Percentiles rank a stretch among this genome's conserved stretches.
These are phyloP conservation scores for Acanthochromis polyacanthus DNA, from an alignment of 2,113 vertebrate genomes.

Conservation along the genomic window DNA sequence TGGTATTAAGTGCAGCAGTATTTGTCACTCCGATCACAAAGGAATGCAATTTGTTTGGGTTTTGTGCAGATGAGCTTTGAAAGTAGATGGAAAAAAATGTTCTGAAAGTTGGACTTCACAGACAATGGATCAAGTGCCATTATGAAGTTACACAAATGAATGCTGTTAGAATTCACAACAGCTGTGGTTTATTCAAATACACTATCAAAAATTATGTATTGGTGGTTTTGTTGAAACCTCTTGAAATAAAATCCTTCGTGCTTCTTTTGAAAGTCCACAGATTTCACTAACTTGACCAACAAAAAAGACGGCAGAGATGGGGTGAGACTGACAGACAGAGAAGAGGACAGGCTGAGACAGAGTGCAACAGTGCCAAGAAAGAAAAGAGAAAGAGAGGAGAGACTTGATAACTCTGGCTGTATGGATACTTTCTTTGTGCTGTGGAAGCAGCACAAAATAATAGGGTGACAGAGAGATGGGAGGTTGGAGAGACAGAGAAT, in stretches of 20 bases:
- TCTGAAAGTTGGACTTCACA: slow-evolving; percentile 4
- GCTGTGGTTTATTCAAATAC: slow-evolving; percentile 15
- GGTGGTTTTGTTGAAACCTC: background rate
- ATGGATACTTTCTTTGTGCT: slow-evolving; percentile 39
- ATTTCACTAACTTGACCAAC: slow-evolving; percentile 9
- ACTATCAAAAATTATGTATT: slow-evolving; percentile 41
- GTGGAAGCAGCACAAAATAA: slow-evolving; percentile 16
- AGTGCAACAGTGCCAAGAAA: background rate
- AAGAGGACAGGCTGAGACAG: slow-evolving; percentile 19
- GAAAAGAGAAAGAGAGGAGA: background rate
- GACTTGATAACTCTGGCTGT: slow-evolving; percentile 38
- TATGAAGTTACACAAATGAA: slow-evolving; percentile 1
- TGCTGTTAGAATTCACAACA: background rate
- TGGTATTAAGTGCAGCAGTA: no score
- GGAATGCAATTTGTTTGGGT: background rate
- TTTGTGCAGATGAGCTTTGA: background rate
- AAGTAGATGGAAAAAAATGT: background rate
- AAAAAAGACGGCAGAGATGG: background rate
- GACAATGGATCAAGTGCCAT: slow-evolving; percentile 5
- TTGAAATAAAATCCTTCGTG: slow-evolving; percentile 42
- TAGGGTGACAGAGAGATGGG: slow-evolving; percentile 18
- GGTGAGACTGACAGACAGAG: slow-evolving; percentile 9
- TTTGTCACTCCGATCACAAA: background rate
- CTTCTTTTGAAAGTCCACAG: slow-evolving; percentile 14
- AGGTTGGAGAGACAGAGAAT: background rate